phyloP scores from a whole-genome alignment of 2,888 invertebrate genomes.

The Laspeyria flexula region DNA sequence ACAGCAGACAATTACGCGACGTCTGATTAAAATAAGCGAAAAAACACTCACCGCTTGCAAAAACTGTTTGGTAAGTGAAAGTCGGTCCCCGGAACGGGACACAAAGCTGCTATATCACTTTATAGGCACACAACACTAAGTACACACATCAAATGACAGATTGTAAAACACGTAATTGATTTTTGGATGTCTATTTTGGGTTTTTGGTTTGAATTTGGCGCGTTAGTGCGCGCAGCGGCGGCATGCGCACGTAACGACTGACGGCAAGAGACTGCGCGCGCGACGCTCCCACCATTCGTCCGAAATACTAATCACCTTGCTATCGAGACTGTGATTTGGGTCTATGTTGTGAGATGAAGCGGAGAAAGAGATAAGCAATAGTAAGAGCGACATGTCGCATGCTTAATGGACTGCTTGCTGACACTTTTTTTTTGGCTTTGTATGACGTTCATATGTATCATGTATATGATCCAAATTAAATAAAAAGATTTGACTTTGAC shows the following conservation, averaged over 20 bases:
- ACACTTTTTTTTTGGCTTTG: too few species aligned
- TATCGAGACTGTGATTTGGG: conserved; percentile 71
- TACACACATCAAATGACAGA: conserved; percentile 60
- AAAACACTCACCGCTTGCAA: conserved; percentile 79
- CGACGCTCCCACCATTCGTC: conserved; percentile 72
- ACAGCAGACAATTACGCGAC: conserved; percentile 63
- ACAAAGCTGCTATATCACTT: conserved; percentile 57
- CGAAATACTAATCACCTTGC: conserved; percentile 84
- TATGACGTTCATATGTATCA: too few species aligned
- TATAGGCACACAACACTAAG: conserved; percentile 74
- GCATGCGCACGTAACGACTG: conserved; percentile 73
- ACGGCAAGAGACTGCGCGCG: conserved; percentile 81
- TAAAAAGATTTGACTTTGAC: too few species aligned
- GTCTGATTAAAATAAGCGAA: conserved; percentile 69
- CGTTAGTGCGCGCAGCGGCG: conserved; percentile 65
- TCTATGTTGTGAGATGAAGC: conserved; percentile 57
- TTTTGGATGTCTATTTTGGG: conserved; percentile 39
- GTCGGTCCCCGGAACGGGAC: conserved; percentile 54
- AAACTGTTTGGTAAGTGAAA: conserved; percentile 70
- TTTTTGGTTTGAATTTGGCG: conserved; percentile 62
- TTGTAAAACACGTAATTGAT: conserved; percentile 58
- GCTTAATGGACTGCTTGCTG: too few species aligned
- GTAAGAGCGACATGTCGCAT: too few species aligned
- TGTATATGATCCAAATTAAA: too few species aligned
- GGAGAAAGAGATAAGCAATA: conserved; percentile 17